These are phyloP conservation scores for Poeciliopsis turneri DNA, from an alignment of 2,797 vertebrate species.

Conservation along the genomic window DNA sequence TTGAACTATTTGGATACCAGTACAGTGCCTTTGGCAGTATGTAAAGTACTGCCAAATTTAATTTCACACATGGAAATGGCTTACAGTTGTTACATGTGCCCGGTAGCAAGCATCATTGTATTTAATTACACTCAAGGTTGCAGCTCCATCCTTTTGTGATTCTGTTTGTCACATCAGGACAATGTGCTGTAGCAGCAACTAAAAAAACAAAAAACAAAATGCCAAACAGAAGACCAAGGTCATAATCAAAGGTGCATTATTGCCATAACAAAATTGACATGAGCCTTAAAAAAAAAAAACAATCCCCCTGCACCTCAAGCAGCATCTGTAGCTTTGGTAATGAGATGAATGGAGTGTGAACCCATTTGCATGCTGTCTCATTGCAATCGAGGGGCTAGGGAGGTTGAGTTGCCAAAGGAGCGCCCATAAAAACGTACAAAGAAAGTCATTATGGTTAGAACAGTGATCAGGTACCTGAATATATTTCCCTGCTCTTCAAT, in stretches of 20 bases:
- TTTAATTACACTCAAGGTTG: constrained; percentile 52
- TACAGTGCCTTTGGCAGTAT: background rate
- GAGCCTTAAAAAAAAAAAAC: background rate
- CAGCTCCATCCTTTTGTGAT: constrained; percentile 39
- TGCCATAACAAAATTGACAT: constrained; percentile 38
- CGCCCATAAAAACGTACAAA: constrained; percentile 36
- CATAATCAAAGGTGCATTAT: constrained; percentile 4
- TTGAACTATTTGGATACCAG: constrained; percentile 2
- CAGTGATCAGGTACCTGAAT: constrained; percentile 77
- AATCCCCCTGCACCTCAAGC: background rate
- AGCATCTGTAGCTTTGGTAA: constrained; percentile 46
- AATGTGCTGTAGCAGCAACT: constrained; percentile 30
- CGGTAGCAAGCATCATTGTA: constrained; percentile 21
- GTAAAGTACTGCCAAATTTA: constrained; percentile 38
- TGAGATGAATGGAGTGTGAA: constrained; percentile 60
- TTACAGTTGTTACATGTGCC: constrained; percentile 12
- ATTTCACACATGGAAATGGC: constrained; percentile 46
- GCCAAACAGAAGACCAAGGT: constrained; percentile 13
- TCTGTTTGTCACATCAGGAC: constrained; percentile 45
- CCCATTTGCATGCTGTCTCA: constrained; percentile 57
- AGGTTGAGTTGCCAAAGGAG: constrained; percentile 27
- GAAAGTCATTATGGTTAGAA: constrained; percentile 42
- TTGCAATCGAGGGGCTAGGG: constrained; percentile 44
- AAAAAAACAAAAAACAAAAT: constrained; percentile 3
- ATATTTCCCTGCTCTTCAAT: constrained; percentile 83